phyloP scores from a whole-genome alignment of 2,113 vertebrate genomes.

The Gobio gobio region DNA sequence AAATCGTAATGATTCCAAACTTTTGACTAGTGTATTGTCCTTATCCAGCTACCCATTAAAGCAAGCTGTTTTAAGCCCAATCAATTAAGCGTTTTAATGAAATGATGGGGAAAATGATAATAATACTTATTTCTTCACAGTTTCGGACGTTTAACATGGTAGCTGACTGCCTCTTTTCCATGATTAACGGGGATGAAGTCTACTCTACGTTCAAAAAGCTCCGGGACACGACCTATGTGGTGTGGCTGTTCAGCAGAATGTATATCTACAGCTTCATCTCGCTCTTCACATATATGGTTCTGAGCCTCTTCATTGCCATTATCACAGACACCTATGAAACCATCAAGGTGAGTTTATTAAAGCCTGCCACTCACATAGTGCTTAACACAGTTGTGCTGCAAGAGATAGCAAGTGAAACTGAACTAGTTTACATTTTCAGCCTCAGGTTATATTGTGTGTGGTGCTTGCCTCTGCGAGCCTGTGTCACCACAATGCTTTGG shows the following conservation, averaged over 20 bases:
- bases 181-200: slow-evolving; percentile 95
- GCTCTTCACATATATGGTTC: slow-evolving; percentile 94
- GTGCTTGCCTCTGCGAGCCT: not conserved
- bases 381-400: no score
- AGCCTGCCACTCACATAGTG: no score
- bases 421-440: not conserved
- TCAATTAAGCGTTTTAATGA: not conserved
- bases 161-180: slow-evolving; percentile 90
- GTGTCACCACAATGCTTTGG: slow-evolving; percentile 1
- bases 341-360: slow-evolving; percentile 84
- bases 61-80: not conserved
- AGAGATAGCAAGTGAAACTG: not conserved
- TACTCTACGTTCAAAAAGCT: slow-evolving; percentile 89
- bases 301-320: slow-evolving; percentile 94
- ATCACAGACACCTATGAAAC: slow-evolving; percentile 95
- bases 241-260: slow-evolving; percentile 93
- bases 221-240: slow-evolving; percentile 85
- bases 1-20: no score
- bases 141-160: slow-evolving; percentile 90
- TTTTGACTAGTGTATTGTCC: no score
- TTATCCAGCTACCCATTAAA: not conserved
- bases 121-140: slow-evolving; percentile 66
- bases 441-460: no score
- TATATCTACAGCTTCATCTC: slow-evolving; percentile 95
- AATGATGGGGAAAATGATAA: not conserved